Conservation (phyloP, 1,140 invertebrate species). For the Rhopalosiphum maidis region DNA sequence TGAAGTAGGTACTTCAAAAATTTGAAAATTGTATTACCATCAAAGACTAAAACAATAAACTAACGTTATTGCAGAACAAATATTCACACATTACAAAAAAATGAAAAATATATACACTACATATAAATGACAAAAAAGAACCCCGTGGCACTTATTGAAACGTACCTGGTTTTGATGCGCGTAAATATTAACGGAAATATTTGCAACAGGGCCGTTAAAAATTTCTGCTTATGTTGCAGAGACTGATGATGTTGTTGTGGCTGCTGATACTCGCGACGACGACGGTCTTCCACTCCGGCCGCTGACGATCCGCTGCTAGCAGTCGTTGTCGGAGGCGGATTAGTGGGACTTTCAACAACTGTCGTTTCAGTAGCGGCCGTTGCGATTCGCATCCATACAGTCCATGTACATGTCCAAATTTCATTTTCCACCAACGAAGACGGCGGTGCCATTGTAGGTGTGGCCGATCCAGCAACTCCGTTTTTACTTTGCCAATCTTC, state of each 20-base stretch:
- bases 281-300: background rate
- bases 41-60: background rate
- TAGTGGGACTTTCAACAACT: background rate
- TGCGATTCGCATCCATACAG: slow-evolving; percentile 86
- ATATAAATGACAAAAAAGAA: background rate
- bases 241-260: slow-evolving; percentile 63
- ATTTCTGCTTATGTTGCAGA: slow-evolving; percentile 70
- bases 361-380: slow-evolving; percentile 61
- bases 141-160: background rate
- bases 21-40: no score
- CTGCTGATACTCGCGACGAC: slow-evolving; percentile 73
- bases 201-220: slow-evolving; percentile 90
- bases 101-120: no score
- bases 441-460: slow-evolving; percentile 61
- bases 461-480: slow-evolving; percentile 61
- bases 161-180: slow-evolving; percentile 80
- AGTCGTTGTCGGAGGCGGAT: background rate
- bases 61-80: no score
- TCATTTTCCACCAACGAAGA: slow-evolving; percentile 64
- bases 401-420: slow-evolving; percentile 82
- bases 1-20: no score
- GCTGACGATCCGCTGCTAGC: background rate
- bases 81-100: background rate
- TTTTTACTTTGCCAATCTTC: slow-evolving; percentile 1
- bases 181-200: slow-evolving; percentile 93